Percentiles rank a stretch among this genome's conserved stretches.
Evolutionary conservation across 2,888 invertebrate genomes (phyloP).

Genomic region (Arctia plantaginis): DNA sequence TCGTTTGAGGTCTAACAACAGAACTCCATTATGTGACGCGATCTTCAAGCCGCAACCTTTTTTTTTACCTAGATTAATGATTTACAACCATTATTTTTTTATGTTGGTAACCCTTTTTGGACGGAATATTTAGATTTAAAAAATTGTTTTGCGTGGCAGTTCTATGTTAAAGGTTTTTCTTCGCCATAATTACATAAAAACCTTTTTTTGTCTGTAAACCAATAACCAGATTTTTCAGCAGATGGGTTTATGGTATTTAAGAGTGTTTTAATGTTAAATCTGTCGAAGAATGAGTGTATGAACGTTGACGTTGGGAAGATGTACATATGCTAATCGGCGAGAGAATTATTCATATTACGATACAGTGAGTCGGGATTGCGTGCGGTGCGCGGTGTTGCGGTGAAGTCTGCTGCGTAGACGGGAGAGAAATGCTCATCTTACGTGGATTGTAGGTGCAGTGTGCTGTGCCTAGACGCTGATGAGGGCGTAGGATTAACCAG

Average conservation of each 20-base stretch:
- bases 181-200: background rate
- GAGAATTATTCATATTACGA: no score
- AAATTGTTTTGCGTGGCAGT: slow-evolving; percentile 29
- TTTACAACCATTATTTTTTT: slow-evolving; percentile 67
- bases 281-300: no score
- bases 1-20: slow-evolving; percentile 71
- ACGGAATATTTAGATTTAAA: slow-evolving; percentile 45
- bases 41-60: slow-evolving; percentile 61
- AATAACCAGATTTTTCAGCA: background rate
- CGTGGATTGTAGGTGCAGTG: no score
- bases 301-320: no score
- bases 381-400: no score
- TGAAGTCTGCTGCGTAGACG: no score
- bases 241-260: background rate
- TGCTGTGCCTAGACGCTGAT: no score
- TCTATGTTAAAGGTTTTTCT: background rate
- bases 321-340: no score
- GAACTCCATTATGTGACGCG: slow-evolving; percentile 79
- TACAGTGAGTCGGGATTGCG: no score
- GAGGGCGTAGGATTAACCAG: no score
- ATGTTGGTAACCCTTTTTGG: slow-evolving; percentile 42
- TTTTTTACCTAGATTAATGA: slow-evolving; percentile 66
- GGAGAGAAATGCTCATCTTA: no score
- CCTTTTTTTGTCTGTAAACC: background rate
- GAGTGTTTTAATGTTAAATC: no score